Percentiles rank a stretch among this genome's conserved stretches.
Conservation (phyloP, 2,888 invertebrate species). For the Mesorhabditis belari region DNA sequence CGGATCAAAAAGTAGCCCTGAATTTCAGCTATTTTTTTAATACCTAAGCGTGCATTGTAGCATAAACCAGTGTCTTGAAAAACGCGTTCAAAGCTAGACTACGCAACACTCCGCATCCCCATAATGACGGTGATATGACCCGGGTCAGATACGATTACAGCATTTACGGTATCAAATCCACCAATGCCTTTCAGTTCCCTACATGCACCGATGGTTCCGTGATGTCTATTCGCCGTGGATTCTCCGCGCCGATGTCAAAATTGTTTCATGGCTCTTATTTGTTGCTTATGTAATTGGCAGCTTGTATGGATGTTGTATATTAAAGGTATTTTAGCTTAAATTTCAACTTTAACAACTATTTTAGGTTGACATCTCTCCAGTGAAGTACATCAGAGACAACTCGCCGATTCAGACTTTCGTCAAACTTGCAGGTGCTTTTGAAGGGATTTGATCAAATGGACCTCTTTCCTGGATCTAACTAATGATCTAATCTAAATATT, state of each 20-base stretch:
- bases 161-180: background rate
- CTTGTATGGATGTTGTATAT: conserved; percentile 47
- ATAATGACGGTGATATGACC: background rate
- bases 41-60: too few relatives aligned
- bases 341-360: background rate
- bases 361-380: conserved; percentile 48
- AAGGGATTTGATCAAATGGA: background rate
- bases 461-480: background rate
- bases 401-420: conserved; percentile 52
- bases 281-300: conserved; percentile 41
- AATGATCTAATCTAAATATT: background rate
- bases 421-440: conserved; percentile 39
- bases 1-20: too few relatives aligned
- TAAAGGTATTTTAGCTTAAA: conserved; percentile 15
- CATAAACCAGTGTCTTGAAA: too few relatives aligned
- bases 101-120: too few relatives aligned
- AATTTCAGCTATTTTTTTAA: too few relatives aligned
- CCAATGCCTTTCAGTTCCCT: conserved; percentile 34
- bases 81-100: too few relatives aligned
- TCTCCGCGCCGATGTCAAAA: conserved; percentile 37
- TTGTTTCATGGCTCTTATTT: conserved; percentile 35
- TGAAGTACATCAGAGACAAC: conserved; percentile 51
- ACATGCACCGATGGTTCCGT: conserved; percentile 48
- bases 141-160: background rate
- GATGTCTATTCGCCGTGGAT: conserved; percentile 45